Base-by-base conservation (phyloP, 1,140 invertebrate species). In the Drosophila kanapiae region DNA sequence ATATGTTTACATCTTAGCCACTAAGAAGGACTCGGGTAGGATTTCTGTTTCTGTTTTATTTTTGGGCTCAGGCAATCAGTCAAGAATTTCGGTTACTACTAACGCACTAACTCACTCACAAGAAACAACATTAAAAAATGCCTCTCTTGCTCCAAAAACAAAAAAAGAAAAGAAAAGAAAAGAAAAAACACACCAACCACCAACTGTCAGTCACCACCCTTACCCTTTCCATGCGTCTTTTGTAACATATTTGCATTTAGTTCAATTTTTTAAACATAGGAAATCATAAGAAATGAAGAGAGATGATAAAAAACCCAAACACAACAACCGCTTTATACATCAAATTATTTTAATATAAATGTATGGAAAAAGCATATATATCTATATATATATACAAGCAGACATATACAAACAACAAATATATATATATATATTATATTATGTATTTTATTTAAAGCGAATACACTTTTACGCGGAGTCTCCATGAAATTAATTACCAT, bases 281-380 rank as follows among this genome's bases (percentile, higher is more conserved):
- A 60, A 51, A 48, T 31, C 33, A 33, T 47, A 23, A 48, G 37
- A 56, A 37, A 10, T 2, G 1, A 23, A 23, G 23, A 23, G 23
- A 23, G 23, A 23, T 23, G 23, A 23, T n/a, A 23, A 40, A 10
- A 37, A 48, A 48, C 57, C 27, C 29, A 53, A 75, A 54, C 13
- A 72, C 48, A 71, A 63, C 77, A 86, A 86, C 82, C 83, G 83
- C 83, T 86, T 86, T 86, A 86, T 86, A 86, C 83, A 86, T 86
- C 82, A 86, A 86, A 86, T 82, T 86, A 87, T 87, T 88, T 87
- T 86, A 86, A 86, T 85, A 86, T 87, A 86, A 79, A 87, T 87
- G 69, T 86, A 85, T 85, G 23, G 23, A 85, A 65, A 78, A 77
- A 61, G 75, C 53, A 85, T 78, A 78, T 84, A 83, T 80, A 49